Evolutionary conservation across 2,113 vertebrate species (phyloP), one percentile per base, ranked within the genome.

Genomic region (Rhabdornis inornatus): DNA sequence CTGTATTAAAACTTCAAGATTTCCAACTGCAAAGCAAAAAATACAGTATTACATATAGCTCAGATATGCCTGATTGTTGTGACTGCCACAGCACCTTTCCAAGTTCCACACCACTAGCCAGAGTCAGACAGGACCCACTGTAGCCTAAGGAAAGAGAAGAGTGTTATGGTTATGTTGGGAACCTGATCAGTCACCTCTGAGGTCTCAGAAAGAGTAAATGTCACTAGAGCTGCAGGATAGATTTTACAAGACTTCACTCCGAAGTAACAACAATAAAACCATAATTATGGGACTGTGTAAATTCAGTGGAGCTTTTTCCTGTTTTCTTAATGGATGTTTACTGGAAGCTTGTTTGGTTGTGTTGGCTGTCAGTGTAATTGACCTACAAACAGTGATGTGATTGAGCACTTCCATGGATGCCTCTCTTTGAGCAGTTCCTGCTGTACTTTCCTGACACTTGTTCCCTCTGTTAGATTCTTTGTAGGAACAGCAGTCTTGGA

Each of bases 401-500:
- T 44, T 57, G 81, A 92, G 35, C 63, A 65, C 50, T 75, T 72
- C 84, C 39, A 13, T 65, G 88, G 56, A 53, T 75, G 40, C n/a
- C 49, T 95, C 75, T 91, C 75, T 94, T 52, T 6, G 5, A 82
- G 56, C 28, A 1, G 0, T 63, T 79, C 56, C 72, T 87, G 6
- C 64, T 90, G 76, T 59, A 14, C 64, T 93, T 70, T 83, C 49
- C 95, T 94, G 86, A 95, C 92, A 49, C 79, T 94, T 96, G 40
- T 95, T 95, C 89, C 81, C 86, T 94, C 91, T 90, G 14, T 94
- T 94, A 98, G 98, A 97, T 98, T 92, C 98, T 98, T 94, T 98
- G 98, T 97, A 98, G 98, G 94, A 98, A 97, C 94, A 98, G 98
- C 97, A 98, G 97, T 87, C 96, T 98, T 10, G 97, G 98, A 97